Percentiles rank a stretch among this genome's conserved stretches.
Evolutionary conservation across 2,888 invertebrate genomes (phyloP).

Genomic region (Latheticus oryzae): DNA sequence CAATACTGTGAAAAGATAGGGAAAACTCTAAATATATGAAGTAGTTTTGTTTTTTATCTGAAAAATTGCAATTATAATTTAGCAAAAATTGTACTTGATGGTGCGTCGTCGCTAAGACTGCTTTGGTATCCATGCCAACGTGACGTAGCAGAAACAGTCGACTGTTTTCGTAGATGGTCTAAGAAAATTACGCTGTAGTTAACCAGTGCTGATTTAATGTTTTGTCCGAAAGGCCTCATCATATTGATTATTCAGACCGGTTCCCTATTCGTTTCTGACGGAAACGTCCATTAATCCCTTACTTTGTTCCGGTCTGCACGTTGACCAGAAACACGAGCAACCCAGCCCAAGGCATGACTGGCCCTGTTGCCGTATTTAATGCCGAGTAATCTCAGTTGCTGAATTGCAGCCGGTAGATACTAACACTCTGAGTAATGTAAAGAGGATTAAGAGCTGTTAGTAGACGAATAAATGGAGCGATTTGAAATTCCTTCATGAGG

Average conservation of each 20-base stretch:
- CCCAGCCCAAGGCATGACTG: slow-evolving; percentile 20
- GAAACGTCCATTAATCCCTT: slow-evolving; percentile 34
- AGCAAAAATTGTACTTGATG: slow-evolving; percentile 4
- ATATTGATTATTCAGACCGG: slow-evolving; percentile 43
- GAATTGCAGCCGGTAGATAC: slow-evolving; percentile 50
- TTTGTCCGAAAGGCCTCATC: slow-evolving; percentile 41
- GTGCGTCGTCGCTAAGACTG: slow-evolving; percentile 39
- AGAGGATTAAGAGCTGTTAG: slow-evolving; percentile 55
- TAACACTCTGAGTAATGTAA: slow-evolving; percentile 52
- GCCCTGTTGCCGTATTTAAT: slow-evolving; percentile 44
- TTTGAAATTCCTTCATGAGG: slow-evolving; percentile 51
- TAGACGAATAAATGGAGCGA: slow-evolving; percentile 56
- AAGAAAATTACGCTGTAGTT: slow-evolving; percentile 50
- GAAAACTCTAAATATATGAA: background rate
- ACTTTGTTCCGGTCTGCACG: slow-evolving; percentile 26
- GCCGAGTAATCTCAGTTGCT: slow-evolving; percentile 46
- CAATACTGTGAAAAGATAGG: background rate
- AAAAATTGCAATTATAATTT: too few relatives aligned
- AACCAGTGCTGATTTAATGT: slow-evolving; percentile 45
- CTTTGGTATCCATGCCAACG: slow-evolving; percentile 42
- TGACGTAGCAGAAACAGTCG: slow-evolving; percentile 44
- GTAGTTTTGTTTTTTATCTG: too few relatives aligned
- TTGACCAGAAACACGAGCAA: slow-evolving; percentile 28
- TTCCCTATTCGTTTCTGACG: slow-evolving; percentile 10
- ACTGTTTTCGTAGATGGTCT: slow-evolving; percentile 43